Conservation (phyloP, 2,888 invertebrate genomes). For the Mimas tiliae region DNA sequence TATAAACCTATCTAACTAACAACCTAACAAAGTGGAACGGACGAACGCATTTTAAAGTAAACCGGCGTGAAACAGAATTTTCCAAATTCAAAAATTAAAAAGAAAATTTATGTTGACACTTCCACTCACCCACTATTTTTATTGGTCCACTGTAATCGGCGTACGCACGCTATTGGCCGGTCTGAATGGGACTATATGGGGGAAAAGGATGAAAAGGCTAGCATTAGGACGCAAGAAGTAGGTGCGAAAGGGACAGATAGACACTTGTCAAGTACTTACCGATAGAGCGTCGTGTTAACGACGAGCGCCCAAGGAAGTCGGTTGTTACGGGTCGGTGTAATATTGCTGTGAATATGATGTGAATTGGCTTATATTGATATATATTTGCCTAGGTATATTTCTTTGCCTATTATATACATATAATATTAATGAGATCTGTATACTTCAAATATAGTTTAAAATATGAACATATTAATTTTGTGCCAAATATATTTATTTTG, state of each 20-base stretch:
- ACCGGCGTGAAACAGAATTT: constrained; percentile 21
- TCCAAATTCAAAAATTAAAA: constrained; percentile 53
- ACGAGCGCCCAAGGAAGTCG: constrained; percentile 70
- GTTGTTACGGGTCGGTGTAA: constrained; percentile 58
- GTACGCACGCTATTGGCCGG: constrained; percentile 69
- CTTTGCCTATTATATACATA: not conserved
- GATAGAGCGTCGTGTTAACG: constrained; percentile 71
- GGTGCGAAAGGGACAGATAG: constrained; percentile 70
- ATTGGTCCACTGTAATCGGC: constrained; percentile 73
- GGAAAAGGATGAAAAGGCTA: constrained; percentile 63
- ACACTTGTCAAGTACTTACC: constrained; percentile 81
- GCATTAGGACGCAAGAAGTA: constrained; percentile 46
- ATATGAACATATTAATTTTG: no score
- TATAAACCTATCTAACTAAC: not conserved
- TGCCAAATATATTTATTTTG: no score
- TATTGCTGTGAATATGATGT: constrained; percentile 38
- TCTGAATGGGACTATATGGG: constrained; percentile 69
- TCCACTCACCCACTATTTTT: constrained; percentile 77
- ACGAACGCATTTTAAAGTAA: constrained; percentile 1
- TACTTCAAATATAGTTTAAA: no score
- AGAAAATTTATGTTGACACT: constrained; percentile 80
- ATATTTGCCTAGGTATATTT: not conserved
- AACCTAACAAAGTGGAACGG: constrained; percentile 20
- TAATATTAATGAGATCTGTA: not conserved
- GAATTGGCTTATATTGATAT: constrained; percentile 52